A percentile compares a stretch with the other conserved stretches of the same genome.
phyloP scores from a whole-genome alignment of 2,113 vertebrate species.

The Cottus gobio region DNA sequence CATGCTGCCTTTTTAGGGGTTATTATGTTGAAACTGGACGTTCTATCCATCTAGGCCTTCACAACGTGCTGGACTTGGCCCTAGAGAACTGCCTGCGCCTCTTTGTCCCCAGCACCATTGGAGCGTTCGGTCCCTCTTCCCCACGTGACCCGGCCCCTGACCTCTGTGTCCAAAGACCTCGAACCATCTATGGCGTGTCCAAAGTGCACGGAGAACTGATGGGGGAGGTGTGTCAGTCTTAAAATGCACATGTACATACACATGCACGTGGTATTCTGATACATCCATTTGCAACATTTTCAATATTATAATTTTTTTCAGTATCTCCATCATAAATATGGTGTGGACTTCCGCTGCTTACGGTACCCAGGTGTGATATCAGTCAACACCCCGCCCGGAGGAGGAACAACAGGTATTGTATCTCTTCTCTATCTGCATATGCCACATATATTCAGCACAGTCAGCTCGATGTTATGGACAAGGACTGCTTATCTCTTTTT shows the following conservation, averaged over 20 bases:
- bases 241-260: background rate
- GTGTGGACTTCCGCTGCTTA: slow-evolving; percentile 84
- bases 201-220: slow-evolving; percentile 86
- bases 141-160: slow-evolving; percentile 84
- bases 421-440: background rate
- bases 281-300: background rate
- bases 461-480: background rate
- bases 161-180: slow-evolving; percentile 84
- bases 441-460: background rate
- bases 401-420: slow-evolving; percentile 82
- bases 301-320: slow-evolving; percentile 51
- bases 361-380: slow-evolving; percentile 85
- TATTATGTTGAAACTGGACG: background rate
- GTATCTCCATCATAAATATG: slow-evolving; percentile 86
- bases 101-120: slow-evolving; percentile 85
- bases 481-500: background rate
- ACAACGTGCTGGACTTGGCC: slow-evolving; percentile 85
- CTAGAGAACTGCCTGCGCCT: slow-evolving; percentile 84
- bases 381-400: slow-evolving; percentile 78
- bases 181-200: slow-evolving; percentile 85
- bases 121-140: slow-evolving; percentile 84
- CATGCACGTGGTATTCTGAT: background rate
- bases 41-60: slow-evolving; percentile 74
- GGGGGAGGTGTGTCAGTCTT: slow-evolving; percentile 78
- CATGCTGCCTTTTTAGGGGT: background rate